Conservation (phyloP, 2,888 invertebrate species). For the Dione vanillae region DNA sequence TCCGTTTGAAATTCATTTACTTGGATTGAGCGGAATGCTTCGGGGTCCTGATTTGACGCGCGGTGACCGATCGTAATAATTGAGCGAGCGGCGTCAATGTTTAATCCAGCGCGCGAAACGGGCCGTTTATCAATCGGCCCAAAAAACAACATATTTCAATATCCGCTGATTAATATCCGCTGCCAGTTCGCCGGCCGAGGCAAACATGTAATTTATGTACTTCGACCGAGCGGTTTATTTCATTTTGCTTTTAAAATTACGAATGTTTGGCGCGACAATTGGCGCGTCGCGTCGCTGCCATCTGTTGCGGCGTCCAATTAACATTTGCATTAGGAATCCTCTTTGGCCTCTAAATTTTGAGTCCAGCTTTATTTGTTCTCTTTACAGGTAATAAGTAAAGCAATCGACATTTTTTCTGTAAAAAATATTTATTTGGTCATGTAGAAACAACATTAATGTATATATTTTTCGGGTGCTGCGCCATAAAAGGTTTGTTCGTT, state of each 20-base stretch:
- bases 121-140: slow-evolving; percentile 80
- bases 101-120: slow-evolving; percentile 74
- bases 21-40: slow-evolving; percentile 30
- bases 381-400: neutral
- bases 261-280: slow-evolving; percentile 81
- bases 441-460: too few species aligned
- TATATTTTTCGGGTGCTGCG: too few species aligned
- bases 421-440: neutral
- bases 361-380: slow-evolving; percentile 4
- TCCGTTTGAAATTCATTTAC: slow-evolving; percentile 28
- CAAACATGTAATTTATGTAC: slow-evolving; percentile 84
- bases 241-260: slow-evolving; percentile 83
- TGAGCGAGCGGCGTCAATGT: slow-evolving; percentile 76
- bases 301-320: slow-evolving; percentile 79
- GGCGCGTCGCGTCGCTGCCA: slow-evolving; percentile 78
- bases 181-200: slow-evolving; percentile 80
- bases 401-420: neutral
- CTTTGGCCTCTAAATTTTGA: slow-evolving; percentile 47
- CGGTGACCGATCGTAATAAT: slow-evolving; percentile 57
- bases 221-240: slow-evolving; percentile 80
- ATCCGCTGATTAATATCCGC: slow-evolving; percentile 84
- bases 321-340: slow-evolving; percentile 73
- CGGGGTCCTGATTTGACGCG: slow-evolving; percentile 42
- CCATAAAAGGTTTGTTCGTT: too few species aligned
- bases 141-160: slow-evolving; percentile 85